These are phyloP conservation scores for Bradypus variegatus DNA, from an alignment of 2,797 vertebrate genomes.

Conservation along the genomic window DNA sequence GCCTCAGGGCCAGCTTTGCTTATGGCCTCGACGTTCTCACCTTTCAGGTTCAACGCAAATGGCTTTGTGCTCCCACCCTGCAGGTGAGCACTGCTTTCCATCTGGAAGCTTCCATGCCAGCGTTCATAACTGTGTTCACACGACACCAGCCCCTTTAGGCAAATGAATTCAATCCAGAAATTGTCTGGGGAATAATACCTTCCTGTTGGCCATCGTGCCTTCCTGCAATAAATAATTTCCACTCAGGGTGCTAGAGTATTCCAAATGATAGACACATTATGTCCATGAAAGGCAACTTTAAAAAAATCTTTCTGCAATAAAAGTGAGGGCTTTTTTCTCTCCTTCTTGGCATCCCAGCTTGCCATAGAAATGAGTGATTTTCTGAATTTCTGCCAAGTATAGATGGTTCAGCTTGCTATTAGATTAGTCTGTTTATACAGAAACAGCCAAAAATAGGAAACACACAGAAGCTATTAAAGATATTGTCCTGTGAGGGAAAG, in stretches of 20 bases:
- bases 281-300: conserved; percentile 75
- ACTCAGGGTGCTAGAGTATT: conserved; percentile 65
- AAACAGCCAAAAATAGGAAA: conserved; percentile 81
- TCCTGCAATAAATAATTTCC: conserved; percentile 66
- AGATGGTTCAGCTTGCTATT: conserved; percentile 79
- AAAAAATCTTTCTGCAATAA: conserved; percentile 74
- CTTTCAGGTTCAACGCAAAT: background rate
- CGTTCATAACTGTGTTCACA: background rate
- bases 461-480: conserved; percentile 77
- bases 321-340: conserved; percentile 52
- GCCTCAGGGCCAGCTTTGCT: background rate
- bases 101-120: too few relatives aligned
- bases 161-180: conserved; percentile 58
- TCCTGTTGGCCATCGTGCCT: conserved; percentile 44
- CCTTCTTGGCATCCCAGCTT: conserved; percentile 70
- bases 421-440: conserved; percentile 82
- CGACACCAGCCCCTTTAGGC: conserved; percentile 26
- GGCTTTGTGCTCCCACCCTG: background rate
- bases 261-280: conserved; percentile 70
- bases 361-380: conserved; percentile 79
- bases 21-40: background rate
- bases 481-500: conserved; percentile 76
- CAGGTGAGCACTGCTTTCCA: background rate
- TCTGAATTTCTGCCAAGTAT: conserved; percentile 81
- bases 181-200: conserved; percentile 51